phyloP scores from a whole-genome alignment of 2,113 vertebrate genomes.

The Pterocles burchelli region DNA sequence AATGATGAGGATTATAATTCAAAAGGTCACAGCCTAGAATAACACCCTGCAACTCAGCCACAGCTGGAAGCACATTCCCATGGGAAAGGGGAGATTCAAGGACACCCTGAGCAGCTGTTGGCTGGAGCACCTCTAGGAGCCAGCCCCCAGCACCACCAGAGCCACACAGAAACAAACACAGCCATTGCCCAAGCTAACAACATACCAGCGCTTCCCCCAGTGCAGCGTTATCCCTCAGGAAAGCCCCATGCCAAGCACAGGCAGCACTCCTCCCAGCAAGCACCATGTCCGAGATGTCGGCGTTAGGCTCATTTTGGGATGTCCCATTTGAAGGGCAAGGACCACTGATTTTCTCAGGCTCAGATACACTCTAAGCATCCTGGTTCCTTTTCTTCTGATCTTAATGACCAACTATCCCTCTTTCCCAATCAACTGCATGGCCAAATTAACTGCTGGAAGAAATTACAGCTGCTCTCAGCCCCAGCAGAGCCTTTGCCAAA shows the following conservation, averaged over 20 bases:
- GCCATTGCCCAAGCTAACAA: too few species aligned
- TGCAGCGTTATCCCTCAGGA: not conserved
- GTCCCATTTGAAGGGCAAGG: not conserved
- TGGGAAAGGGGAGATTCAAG: not conserved
- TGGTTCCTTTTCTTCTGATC: not conserved
- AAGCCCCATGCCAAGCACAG: not conserved
- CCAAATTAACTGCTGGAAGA: not conserved
- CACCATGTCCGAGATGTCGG: accelerated
- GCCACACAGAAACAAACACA: accelerated
- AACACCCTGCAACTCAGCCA: not conserved
- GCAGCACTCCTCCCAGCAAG: not conserved
- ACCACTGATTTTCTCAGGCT: not conserved
- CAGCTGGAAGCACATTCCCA: not conserved
- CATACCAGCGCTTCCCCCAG: not conserved
- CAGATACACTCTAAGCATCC: not conserved
- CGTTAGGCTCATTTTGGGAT: accelerated
- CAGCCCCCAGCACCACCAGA: accelerated
- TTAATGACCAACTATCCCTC: not conserved
- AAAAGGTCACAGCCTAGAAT: conserved; percentile 22
- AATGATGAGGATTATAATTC: conserved; percentile 8
- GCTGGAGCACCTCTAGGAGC: not conserved
- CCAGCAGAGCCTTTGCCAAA: not conserved
- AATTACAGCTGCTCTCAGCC: not conserved
- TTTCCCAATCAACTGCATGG: not conserved
- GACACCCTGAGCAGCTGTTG: not conserved